Base-by-base conservation (phyloP, 2,113 vertebrate genomes). In the Cephalopterus ornatus region DNA sequence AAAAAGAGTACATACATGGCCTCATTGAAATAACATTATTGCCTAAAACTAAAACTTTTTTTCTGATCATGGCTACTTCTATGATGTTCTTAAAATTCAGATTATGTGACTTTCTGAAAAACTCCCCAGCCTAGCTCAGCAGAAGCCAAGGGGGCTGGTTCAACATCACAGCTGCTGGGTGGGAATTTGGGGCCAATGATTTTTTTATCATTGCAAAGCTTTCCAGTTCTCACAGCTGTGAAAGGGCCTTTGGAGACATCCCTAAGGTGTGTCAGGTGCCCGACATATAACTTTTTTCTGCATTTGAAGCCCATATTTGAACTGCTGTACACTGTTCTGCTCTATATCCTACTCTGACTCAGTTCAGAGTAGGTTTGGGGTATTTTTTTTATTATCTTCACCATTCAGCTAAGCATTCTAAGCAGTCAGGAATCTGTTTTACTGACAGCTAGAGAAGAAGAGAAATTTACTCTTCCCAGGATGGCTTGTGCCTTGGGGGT, bases 291-390 rank as follows among this genome's bases (percentile, higher is more conserved):
- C 2, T 63, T 47, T 65, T 83, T 5, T 27, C 44, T 76, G 24
- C 22, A 30, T 53, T 77, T 78, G 9, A 28, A 66, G 14, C 8
- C 44, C 1, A 0, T 30, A 13, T 56, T 86, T 52, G 35, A 12
- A 44, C 27, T 55, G 35, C 32, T 1, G 0, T 77, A 37, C 2
- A 0, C 17, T n/a, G 5, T 41, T 74, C 55, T 83, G 24, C 42
- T 82, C 27, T 44, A 16, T 88, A 27, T 21, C 28, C 66, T 75
- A 11, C 53, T 73, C 16, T 39, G 49, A 37, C 21, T 2, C n/a
- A 63, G 1, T 2, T 35, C 35, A 44, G 16, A 68, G 17, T 14
- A 55, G 20, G 15, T 44, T 74, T 74, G 59, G 58, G 14, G 27
- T 5, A 4, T 47, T 53, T 53, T 80, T 44, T 61, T 4, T 39